Evolutionary conservation across 2,797 vertebrate species (phyloP).

Genomic region (Eulemur coronatus): DNA sequence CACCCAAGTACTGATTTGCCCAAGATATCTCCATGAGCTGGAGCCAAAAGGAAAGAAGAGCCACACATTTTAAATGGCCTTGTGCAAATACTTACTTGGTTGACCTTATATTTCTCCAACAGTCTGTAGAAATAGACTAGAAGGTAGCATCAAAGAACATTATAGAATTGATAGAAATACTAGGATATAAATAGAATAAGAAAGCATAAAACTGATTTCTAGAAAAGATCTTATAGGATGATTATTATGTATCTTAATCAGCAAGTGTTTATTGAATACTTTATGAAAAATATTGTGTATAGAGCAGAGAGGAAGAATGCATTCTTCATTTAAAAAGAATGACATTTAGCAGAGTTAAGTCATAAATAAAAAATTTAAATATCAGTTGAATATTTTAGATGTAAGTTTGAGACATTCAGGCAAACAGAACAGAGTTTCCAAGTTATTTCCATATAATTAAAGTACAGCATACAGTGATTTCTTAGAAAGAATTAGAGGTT

Average conservation of each 20-base stretch:
- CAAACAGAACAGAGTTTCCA: slow-evolving; percentile 20
- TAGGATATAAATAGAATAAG: background rate
- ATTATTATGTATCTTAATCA: background rate
- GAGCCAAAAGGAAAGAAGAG: slow-evolving; percentile 64
- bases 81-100: slow-evolving; percentile 55
- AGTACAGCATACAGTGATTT: background rate
- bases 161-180: background rate
- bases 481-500: background rate
- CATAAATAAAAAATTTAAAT: slow-evolving; percentile 14
- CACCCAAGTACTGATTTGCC: slow-evolving; percentile 63
- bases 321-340: background rate
- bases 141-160: background rate
- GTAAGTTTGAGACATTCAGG: background rate
- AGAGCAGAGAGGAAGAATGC: background rate
- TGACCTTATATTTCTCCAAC: slow-evolving; percentile 62
- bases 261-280: background rate
- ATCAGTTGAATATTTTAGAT: slow-evolving; percentile 46
- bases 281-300: background rate
- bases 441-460: slow-evolving; percentile 49
- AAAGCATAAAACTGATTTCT: background rate
- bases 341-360: slow-evolving; percentile 8
- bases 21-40: slow-evolving; percentile 44
- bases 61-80: slow-evolving; percentile 47
- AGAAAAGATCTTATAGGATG: background rate
- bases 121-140: slow-evolving; percentile 18